Conservation (phyloP, 2,888 invertebrate species). For the Dasypogon diadema region DNA sequence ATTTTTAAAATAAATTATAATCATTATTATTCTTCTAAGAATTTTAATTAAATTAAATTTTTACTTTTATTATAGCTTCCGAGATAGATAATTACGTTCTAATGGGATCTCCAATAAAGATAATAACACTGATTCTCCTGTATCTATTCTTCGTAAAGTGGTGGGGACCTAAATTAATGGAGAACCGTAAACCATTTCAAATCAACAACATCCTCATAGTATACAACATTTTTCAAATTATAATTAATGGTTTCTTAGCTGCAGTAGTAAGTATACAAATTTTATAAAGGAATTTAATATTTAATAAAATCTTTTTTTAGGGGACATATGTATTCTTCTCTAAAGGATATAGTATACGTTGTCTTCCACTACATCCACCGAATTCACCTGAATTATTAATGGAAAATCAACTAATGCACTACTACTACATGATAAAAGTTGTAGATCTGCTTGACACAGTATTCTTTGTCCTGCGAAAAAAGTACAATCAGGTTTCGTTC, state of each 20-base stretch:
- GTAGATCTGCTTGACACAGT: constrained; percentile 76
- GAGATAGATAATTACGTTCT: constrained; percentile 76
- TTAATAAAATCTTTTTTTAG: not conserved
- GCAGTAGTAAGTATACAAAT: not conserved
- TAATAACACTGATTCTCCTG: constrained; percentile 69
- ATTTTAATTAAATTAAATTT: too few species aligned
- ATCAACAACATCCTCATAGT: constrained; percentile 71
- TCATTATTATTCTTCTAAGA: too few species aligned
- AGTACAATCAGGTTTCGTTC: constrained; percentile 76
- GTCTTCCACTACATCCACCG: not conserved
- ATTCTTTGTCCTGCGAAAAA: constrained; percentile 79
- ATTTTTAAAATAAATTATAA: too few species aligned
- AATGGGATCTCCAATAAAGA: constrained; percentile 75
- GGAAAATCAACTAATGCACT: constrained; percentile 67
- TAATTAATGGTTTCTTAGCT: constrained; percentile 7
- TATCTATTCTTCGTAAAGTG: constrained; percentile 78
- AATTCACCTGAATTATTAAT: not conserved
- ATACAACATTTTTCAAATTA: constrained; percentile 36
- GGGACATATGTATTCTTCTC: not conserved
- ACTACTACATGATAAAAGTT: constrained; percentile 74
- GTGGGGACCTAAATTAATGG: constrained; percentile 79
- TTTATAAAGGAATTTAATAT: not conserved
- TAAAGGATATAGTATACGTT: not conserved
- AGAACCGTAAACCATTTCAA: constrained; percentile 73
- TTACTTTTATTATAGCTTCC: constrained; percentile 69